Evolutionary conservation across 2,888 invertebrate species (phyloP).

Genomic region (Chrysotoxum bicinctum): DNA sequence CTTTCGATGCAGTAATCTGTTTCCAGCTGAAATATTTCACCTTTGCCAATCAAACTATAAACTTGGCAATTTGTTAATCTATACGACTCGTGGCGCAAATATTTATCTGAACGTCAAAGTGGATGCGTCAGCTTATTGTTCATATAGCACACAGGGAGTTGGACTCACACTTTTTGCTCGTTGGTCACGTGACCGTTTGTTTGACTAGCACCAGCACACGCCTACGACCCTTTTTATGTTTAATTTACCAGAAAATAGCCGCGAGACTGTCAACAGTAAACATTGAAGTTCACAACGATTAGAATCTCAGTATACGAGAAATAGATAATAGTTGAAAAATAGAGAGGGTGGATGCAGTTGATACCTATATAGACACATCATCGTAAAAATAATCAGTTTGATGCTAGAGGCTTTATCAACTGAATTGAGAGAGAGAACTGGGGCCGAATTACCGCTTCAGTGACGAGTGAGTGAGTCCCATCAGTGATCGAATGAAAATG

Average conservation of each 20-base stretch:
- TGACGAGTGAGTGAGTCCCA: no score
- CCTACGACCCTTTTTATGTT: constrained; percentile 74
- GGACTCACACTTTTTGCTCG: constrained; percentile 44
- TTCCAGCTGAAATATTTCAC: constrained; percentile 1
- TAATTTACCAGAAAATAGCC: constrained; percentile 77
- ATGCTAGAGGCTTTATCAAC: no score
- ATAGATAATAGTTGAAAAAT: neutral
- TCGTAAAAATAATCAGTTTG: neutral
- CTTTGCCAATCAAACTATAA: constrained; percentile 22
- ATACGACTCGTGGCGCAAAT: constrained; percentile 64
- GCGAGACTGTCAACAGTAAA: constrained; percentile 76
- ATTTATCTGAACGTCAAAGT: constrained; percentile 62
- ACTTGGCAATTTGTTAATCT: constrained; percentile 67
- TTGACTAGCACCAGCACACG: constrained; percentile 69
- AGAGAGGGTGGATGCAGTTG: neutral
- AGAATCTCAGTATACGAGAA: constrained; percentile 15
- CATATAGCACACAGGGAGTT: neutral
- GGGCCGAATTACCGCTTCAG: no score
- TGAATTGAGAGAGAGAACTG: no score
- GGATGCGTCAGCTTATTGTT: constrained; percentile 36
- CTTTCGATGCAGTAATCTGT: constrained; percentile 25
- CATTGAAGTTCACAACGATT: constrained; percentile 49
- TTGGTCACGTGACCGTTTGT: constrained; percentile 64
- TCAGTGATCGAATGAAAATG: no score
- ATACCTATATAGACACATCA: neutral